phyloP scores from a whole-genome alignment of 2,113 vertebrate genomes.

The Heptranchias perlo region DNA sequence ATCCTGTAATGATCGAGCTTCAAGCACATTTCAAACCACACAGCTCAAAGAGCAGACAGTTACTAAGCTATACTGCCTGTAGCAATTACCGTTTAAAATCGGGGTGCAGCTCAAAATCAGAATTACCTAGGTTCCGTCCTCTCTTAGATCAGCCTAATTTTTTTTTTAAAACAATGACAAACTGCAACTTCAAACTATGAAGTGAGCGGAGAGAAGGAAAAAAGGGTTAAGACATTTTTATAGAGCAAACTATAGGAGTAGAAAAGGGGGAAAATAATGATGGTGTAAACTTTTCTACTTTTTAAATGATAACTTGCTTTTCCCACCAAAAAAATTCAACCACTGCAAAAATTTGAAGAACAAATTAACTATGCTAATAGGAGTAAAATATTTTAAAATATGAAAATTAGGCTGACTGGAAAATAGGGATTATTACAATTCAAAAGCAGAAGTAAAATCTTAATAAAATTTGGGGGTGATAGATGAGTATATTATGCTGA shows the following conservation, averaged over 20 bases:
- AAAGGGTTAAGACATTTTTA: neutral
- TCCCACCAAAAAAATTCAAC: neutral
- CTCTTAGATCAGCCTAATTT: neutral
- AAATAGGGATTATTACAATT: neutral
- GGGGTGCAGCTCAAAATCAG: neutral
- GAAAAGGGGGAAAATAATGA: neutral
- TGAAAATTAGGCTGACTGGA: neutral
- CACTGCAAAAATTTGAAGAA: neutral
- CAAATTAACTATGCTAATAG: neutral
- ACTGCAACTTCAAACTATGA: neutral
- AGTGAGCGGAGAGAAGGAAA: neutral
- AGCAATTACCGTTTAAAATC: neutral
- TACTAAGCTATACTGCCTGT: neutral
- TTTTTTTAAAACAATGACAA: neutral
- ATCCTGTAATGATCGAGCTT: conserved; percentile 21
- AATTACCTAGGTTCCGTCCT: neutral
- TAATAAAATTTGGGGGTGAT: neutral
- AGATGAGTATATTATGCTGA: neutral
- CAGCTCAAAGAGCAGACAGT: neutral
- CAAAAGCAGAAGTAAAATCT: neutral
- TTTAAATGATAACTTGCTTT: neutral
- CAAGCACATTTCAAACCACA: conserved; percentile 13
- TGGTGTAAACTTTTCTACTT: neutral
- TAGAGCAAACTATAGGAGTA: neutral
- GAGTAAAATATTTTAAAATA: neutral